These are phyloP conservation scores for Bos indicus DNA, from an alignment of 2,113 vertebrate species.

Conservation along the genomic window DNA sequence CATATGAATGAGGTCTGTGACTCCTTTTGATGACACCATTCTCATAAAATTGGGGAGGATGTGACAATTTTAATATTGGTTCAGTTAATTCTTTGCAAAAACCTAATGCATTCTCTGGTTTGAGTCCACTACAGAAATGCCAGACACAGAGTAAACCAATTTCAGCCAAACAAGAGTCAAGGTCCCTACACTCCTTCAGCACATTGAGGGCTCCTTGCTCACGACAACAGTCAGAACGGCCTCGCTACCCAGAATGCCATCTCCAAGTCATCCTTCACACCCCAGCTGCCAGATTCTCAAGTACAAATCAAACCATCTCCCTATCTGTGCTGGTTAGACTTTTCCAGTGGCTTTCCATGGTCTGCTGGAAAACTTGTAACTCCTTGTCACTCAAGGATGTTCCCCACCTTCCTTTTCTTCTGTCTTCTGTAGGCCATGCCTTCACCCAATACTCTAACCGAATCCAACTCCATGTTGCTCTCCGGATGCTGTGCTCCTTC, in stretches of 20 bases:
- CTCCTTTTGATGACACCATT: background rate
- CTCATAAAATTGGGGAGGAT: background rate
- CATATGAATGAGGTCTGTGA: background rate
- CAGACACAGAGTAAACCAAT: background rate
- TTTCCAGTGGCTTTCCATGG: background rate
- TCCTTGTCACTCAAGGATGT: background rate
- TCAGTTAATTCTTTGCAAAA: background rate
- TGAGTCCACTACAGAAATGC: background rate
- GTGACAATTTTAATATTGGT: background rate
- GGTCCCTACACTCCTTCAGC: background rate
- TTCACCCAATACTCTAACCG: background rate
- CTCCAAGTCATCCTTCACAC: background rate
- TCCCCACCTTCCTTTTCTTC: background rate
- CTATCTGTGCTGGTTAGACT: background rate
- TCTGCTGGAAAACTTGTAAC: background rate
- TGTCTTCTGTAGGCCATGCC: background rate
- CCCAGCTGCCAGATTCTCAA: background rate
- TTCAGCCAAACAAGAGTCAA: background rate
- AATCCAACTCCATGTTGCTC: background rate
- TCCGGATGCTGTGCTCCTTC: background rate
- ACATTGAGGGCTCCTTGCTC: background rate
- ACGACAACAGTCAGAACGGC: background rate
- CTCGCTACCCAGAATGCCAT: background rate
- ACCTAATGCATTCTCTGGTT: background rate
- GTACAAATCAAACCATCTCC: background rate